Evolutionary conservation across 2,113 vertebrate species (phyloP).

Genomic region (Tachuris rubrigastra): DNA sequence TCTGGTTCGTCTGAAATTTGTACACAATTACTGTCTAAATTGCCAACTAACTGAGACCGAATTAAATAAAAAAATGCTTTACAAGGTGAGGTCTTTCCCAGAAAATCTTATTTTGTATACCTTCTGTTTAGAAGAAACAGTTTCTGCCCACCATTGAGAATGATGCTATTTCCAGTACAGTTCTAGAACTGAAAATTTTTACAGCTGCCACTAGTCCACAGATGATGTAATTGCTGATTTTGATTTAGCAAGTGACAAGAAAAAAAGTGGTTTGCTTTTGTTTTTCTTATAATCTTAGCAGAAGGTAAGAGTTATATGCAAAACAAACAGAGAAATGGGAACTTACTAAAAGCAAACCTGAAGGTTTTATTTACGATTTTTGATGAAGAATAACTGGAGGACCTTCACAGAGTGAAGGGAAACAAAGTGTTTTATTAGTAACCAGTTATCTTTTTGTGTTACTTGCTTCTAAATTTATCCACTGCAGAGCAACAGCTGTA

Average conservation of each 20-base stretch:
- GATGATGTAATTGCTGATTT: background rate
- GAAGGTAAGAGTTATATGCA: background rate
- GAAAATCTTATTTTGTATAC: background rate
- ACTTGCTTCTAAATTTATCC: background rate
- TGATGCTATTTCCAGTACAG: background rate
- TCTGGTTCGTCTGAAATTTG: background rate
- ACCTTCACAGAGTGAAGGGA: background rate
- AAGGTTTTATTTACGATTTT: background rate
- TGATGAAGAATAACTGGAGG: background rate
- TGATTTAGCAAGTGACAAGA: background rate
- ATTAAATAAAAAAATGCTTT: background rate
- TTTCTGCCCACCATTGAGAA: background rate
- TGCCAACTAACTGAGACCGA: background rate
- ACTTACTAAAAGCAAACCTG: background rate
- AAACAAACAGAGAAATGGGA: background rate
- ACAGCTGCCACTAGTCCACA: background rate
- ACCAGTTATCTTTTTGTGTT: background rate
- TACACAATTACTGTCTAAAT: background rate
- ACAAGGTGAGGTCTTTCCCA: background rate
- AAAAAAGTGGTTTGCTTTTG: background rate
- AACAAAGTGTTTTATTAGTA: background rate
- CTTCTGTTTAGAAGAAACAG: background rate
- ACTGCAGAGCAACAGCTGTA: background rate
- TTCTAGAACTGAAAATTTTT: background rate
- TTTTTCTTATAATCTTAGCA: background rate